phyloP scores from a whole-genome alignment of 2,113 vertebrate genomes.

The Ctenodactylus gundi region DNA sequence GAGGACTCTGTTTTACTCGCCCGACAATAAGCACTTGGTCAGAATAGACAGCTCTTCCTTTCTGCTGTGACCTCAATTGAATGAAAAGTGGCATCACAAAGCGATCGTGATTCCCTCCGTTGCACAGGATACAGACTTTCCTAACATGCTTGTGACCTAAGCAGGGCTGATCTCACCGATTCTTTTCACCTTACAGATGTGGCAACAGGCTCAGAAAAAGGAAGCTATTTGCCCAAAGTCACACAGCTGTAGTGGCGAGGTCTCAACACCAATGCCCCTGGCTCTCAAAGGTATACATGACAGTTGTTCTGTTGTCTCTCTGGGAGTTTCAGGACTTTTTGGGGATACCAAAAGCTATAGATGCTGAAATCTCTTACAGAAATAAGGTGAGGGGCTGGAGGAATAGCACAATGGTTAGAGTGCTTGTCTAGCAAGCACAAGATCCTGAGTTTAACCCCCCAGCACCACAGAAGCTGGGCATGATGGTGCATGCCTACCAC shows the following conservation, averaged over 20 bases:
- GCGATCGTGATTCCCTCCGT: accelerated
- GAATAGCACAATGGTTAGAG: too few species aligned
- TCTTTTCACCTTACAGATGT: not conserved
- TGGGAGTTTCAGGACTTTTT: not conserved
- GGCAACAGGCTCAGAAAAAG: not conserved
- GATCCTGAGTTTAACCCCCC: too few species aligned
- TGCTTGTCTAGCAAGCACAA: too few species aligned
- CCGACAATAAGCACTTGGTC: not conserved
- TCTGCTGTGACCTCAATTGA: not conserved
- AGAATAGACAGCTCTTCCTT: not conserved
- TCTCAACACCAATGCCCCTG: not conserved
- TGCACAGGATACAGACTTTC: not conserved
- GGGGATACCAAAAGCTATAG: not conserved
- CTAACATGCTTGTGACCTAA: not conserved
- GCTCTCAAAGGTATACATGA: not conserved
- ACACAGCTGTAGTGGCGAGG: not conserved
- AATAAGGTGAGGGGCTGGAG: too few species aligned
- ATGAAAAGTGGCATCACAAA: not conserved
- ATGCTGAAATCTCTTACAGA: not conserved
- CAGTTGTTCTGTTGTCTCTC: not conserved
- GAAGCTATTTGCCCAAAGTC: not conserved
- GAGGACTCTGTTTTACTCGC: not conserved
- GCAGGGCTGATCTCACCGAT: not conserved
- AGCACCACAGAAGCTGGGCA: too few species aligned
- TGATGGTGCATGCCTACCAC: too few species aligned